Evolutionary conservation across 2,113 vertebrate genomes (phyloP), one percentile per base, ranked within the genome.

Genomic region (Caracal caracal): DNA sequence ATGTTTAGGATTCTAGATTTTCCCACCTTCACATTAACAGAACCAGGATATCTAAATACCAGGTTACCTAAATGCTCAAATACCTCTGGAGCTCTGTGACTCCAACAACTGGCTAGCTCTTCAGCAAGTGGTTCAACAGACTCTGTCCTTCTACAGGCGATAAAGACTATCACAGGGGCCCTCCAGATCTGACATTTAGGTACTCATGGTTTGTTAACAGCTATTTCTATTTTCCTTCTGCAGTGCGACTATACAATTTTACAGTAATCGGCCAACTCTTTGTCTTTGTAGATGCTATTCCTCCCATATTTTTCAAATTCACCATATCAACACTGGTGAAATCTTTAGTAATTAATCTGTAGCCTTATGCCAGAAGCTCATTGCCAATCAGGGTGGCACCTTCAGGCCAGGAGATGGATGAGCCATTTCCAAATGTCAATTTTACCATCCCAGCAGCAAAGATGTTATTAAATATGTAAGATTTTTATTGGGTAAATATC

Each of bases 1-100:
- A 80, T 49, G 49, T 53, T 95, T 86, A 96, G 40, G 61, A 87
- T 51, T 56, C 79, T 37, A 40, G 28, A n/a, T 95, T 84, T 91
- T 59, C 68, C 26, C 40, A 90, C 6, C 9, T 78, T 89, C 73
- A 53, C 17, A 61, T 66, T n/a, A 92, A 53, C 19, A 95, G 28
- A 71, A 2, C 33, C 43, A 10, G 2, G 20, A 80, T 70, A 30
- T 10, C 28, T 65, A 87, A 68, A 9, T 28, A 2, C 33, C 43
- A 10, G 3, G 24, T 83, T 70, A 30, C 12, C 28, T 65, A 87
- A 68, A 9, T 28, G 66, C 12, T 40, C 71, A 37, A 20, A 61
- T 37, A 30, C 82, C 28, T 51, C 40, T 79, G 37, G 92, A 91
- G 59, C 37, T 63, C 61, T 88, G 22, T 61, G 37, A 47, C 33